These are phyloP conservation scores for Andricus grossulariae DNA, from an alignment of 1,140 invertebrate species.

Conservation along the genomic window DNA sequence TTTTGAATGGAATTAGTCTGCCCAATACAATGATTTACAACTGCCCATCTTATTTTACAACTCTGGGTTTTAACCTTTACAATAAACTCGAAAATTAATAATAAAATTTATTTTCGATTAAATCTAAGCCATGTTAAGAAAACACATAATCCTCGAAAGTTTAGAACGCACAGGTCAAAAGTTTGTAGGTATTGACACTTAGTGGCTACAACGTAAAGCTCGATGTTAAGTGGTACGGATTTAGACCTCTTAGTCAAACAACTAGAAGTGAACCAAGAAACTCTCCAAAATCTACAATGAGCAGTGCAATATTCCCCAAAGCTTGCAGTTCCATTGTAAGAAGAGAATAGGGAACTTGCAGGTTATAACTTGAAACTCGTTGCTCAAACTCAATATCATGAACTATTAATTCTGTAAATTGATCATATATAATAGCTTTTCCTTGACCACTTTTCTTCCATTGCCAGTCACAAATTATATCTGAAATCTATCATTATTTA, in stretches of 20 bases:
- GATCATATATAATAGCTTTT: not conserved
- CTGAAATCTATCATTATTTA: not conserved
- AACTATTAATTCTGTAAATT: too few species aligned
- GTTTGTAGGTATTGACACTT: constrained; percentile 39
- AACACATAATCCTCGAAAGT: constrained; percentile 24
- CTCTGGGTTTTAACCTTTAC: too few species aligned
- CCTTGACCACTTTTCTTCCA: not conserved
- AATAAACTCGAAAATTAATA: too few species aligned
- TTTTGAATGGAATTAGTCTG: not conserved
- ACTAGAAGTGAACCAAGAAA: constrained; percentile 53
- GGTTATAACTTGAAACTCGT: too few species aligned
- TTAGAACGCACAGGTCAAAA: constrained; percentile 37
- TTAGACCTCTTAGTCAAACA: constrained; percentile 51
- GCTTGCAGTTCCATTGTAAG: not conserved
- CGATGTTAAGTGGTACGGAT: constrained; percentile 53
- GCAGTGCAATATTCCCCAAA: constrained; percentile 10
- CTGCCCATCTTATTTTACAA: too few species aligned
- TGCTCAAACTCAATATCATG: too few species aligned
- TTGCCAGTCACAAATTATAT: too few species aligned
- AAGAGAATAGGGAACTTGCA: too few species aligned
- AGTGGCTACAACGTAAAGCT: constrained; percentile 35
- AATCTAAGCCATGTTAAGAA: constrained; percentile 24
- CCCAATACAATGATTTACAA: too few species aligned
- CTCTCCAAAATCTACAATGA: constrained; percentile 46
- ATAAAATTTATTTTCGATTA: constrained; percentile 19